phyloP scores from a whole-genome alignment of 1,140 invertebrate genomes.

The Mizuhopecten yessoensis region DNA sequence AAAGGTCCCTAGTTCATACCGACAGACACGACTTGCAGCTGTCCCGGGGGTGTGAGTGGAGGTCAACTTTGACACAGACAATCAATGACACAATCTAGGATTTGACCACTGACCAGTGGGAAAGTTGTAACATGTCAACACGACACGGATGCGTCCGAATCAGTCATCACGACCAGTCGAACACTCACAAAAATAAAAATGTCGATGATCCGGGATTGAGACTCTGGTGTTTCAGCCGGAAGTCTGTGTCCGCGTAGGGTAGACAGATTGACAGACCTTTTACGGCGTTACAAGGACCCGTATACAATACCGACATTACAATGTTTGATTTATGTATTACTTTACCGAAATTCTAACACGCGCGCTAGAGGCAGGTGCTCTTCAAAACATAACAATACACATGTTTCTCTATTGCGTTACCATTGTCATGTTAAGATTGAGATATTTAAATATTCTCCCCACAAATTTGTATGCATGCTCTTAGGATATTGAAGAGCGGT shows the following conservation, averaged over 20 bases:
- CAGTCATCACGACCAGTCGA: slow-evolving; percentile 22
- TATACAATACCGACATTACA: neutral
- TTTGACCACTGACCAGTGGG: neutral
- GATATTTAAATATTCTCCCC: neutral
- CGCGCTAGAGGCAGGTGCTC: neutral
- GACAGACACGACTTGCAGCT: neutral
- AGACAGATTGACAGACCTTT: neutral
- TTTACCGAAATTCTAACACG: neutral
- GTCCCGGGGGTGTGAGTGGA: neutral
- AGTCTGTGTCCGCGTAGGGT: neutral
- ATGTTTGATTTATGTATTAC: slow-evolving; percentile 17
- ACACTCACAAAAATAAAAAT: slow-evolving; percentile 5
- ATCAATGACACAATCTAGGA: neutral
- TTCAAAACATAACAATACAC: neutral
- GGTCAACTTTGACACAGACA: neutral
- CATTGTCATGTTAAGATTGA: neutral
- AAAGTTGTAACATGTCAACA: neutral
- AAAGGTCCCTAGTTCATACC: neutral
- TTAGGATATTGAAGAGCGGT: no score
- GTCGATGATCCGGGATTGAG: neutral
- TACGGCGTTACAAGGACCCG: neutral
- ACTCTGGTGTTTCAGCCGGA: neutral
- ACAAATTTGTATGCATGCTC: neutral
- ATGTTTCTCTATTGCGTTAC: neutral
- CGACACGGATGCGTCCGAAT: neutral